Conservation (phyloP, 2,888 invertebrate genomes). For the Thecocarcelia acutangulata region DNA sequence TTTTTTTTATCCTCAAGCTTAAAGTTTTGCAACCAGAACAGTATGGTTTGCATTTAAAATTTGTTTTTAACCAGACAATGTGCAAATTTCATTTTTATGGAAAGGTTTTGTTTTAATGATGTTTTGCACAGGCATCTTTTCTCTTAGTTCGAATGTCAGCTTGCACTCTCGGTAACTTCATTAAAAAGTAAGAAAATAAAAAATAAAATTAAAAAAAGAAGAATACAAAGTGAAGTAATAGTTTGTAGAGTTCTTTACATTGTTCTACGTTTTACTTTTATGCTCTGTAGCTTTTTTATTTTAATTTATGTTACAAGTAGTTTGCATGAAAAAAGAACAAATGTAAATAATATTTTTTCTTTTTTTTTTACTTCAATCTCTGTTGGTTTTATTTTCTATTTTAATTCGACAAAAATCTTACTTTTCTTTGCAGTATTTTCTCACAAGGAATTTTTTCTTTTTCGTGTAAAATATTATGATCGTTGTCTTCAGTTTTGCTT, state of each 20-base stretch:
- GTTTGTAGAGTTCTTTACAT: conserved; percentile 55
- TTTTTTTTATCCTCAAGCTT: conserved; percentile 19
- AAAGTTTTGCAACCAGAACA: conserved; percentile 60
- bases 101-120: conserved; percentile 68
- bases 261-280: conserved; percentile 35
- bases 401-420: neutral
- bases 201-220: conserved; percentile 5
- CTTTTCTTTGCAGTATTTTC: conserved; percentile 3
- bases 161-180: conserved; percentile 59
- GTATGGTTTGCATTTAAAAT: conserved; percentile 67
- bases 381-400: neutral
- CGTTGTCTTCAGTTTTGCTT: neutral
- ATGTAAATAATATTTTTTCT: conserved; percentile 10
- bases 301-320: conserved; percentile 9
- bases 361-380: neutral
- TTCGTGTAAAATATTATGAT: conserved; percentile 26
- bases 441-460: neutral
- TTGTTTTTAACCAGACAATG: conserved; percentile 58
- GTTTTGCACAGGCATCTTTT: conserved; percentile 45
- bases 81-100: conserved; percentile 61
- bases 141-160: conserved; percentile 38
- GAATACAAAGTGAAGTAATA: conserved; percentile 50
- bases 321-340: neutral
- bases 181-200: conserved; percentile 54
- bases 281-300: conserved; percentile 17